Conservation (phyloP, 2,888 invertebrate genomes). For the Cephus sareptanus region DNA sequence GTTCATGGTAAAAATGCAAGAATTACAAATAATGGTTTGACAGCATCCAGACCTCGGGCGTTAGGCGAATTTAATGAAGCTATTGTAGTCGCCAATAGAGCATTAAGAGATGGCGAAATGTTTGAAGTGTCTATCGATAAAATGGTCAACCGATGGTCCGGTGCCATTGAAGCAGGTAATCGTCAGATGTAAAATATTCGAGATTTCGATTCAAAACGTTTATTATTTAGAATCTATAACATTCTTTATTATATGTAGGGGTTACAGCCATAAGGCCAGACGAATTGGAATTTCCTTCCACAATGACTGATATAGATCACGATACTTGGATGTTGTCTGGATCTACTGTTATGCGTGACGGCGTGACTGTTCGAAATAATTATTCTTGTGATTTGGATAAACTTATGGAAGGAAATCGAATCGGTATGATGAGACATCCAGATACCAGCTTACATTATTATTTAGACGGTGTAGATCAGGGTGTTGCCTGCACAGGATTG, state of each 20-base stretch:
- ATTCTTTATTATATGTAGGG: conserved; percentile 67
- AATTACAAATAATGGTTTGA: conserved; percentile 84
- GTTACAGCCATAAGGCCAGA: conserved; percentile 92
- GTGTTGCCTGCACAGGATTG: conserved; percentile 83
- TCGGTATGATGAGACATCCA: conserved; percentile 88
- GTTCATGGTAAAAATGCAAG: conserved; percentile 91
- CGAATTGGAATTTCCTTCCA: conserved; percentile 86
- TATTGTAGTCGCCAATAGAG: conserved; percentile 90
- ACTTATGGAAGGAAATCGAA: conserved; percentile 80
- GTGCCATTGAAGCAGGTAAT: conserved; percentile 87
- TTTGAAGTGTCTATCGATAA: conserved; percentile 92
- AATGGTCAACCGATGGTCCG: conserved; percentile 93
- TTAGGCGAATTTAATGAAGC: conserved; percentile 95
- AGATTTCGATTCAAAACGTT: not conserved
- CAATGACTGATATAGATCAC: conserved; percentile 90
- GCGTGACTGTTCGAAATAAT: conserved; percentile 84
- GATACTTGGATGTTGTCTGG: conserved; percentile 95
- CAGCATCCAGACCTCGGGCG: conserved; percentile 87
- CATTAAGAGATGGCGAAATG: conserved; percentile 88
- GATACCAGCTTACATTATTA: conserved; percentile 89
- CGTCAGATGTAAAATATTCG: conserved; percentile 7
- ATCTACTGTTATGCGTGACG: conserved; percentile 91
- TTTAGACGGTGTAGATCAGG: conserved; percentile 88
- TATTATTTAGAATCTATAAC: conserved; percentile 4
- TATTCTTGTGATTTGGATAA: conserved; percentile 89